These are phyloP conservation scores for Drosophila anomalata DNA, from an alignment of 2,888 invertebrate genomes.

Conservation along the genomic window DNA sequence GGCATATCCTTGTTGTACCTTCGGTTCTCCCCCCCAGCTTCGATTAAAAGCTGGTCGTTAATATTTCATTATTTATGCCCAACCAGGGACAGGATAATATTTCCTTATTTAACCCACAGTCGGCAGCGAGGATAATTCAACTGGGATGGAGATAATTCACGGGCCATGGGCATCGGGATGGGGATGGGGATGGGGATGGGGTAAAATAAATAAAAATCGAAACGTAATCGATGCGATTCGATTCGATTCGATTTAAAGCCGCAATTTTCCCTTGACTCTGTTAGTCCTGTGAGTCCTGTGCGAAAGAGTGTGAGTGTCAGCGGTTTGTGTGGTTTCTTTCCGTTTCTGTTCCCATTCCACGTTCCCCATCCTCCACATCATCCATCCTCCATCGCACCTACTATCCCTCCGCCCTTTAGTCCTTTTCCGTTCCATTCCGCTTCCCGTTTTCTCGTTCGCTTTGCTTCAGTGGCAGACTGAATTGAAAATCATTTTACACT, in stretches of 20 bases:
- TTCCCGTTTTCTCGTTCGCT: slow-evolving; percentile 5
- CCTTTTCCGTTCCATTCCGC: slow-evolving; percentile 9
- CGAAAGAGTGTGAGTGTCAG: slow-evolving; percentile 1
- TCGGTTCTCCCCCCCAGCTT: neutral
- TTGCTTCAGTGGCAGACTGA: slow-evolving; percentile 46
- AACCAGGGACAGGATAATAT: slow-evolving; percentile 7
- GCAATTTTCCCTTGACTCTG: slow-evolving; percentile 16
- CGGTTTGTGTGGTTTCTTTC: slow-evolving; percentile 36
- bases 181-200: too few species aligned
- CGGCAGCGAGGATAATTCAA: slow-evolving; percentile 13
- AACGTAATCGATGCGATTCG: slow-evolving; percentile 3
- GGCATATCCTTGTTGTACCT: neutral
- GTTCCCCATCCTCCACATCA: neutral
- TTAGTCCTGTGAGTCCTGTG: neutral
- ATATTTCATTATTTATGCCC: slow-evolving; percentile 13
- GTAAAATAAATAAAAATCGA: neutral
- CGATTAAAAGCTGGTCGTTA: slow-evolving; percentile 2
- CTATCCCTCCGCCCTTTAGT: neutral
- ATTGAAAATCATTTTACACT: slow-evolving; percentile 81
- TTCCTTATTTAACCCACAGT: slow-evolving; percentile 13
- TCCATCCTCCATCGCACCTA: neutral
- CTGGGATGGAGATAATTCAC: slow-evolving; percentile 7
- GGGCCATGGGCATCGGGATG: neutral
- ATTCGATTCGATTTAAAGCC: slow-evolving; percentile 29
- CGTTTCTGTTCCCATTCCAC: slow-evolving; percentile 17